These are phyloP conservation scores for Drosophila incognita DNA, from an alignment of 2,888 invertebrate genomes.

Conservation along the genomic window DNA sequence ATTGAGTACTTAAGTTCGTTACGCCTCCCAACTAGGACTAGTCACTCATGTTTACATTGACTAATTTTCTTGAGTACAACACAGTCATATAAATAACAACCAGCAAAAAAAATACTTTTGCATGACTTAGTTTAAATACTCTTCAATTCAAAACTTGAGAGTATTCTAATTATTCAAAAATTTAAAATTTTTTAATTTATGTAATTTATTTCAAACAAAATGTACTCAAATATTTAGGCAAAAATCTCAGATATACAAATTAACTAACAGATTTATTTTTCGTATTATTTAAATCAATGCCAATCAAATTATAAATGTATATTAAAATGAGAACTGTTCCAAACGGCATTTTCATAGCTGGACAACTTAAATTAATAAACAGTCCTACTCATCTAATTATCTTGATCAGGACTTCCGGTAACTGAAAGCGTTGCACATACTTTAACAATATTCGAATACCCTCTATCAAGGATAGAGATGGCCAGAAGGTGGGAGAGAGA, in stretches of 20 bases:
- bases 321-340: no score
- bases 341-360: not conserved
- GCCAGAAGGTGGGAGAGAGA: not conserved
- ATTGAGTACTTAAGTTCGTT: conserved; percentile 32
- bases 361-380: not conserved
- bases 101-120: not conserved
- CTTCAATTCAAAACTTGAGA: not conserved
- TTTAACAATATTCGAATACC: not conserved
- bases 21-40: conserved; percentile 9
- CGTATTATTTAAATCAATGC: no score
- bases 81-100: conserved; percentile 12
- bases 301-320: not conserved
- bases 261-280: not conserved
- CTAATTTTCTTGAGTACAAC: conserved; percentile 26
- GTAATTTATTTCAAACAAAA: no score
- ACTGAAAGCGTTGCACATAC: not conserved
- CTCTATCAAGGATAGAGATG: not conserved
- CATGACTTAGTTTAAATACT: not conserved
- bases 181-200: no score
- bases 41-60: conserved; percentile 19
- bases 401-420: not conserved
- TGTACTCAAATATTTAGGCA: no score
- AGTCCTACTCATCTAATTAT: not conserved
- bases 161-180: not conserved
- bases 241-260: not conserved